Evolutionary conservation across 2,113 vertebrate genomes (phyloP), one percentile per base, ranked within the genome.

Genomic region (Bothrops jararaca): DNA sequence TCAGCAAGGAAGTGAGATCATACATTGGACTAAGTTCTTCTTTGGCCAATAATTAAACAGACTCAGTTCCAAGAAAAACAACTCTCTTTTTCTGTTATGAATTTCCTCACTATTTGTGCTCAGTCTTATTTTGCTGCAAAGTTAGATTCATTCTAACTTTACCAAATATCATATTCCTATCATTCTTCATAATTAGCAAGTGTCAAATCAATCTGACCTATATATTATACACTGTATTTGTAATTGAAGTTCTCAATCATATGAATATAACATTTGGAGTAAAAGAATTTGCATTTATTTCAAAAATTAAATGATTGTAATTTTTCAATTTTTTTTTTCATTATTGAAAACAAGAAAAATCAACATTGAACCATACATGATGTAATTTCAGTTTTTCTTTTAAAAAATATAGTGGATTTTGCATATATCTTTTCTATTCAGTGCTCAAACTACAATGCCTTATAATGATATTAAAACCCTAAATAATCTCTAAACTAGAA

Each of bases 1-100:
- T 88, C 95, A 93, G 95, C 94, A 74, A 96, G 95, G 93, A 97
- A 97, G 52, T 93, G 91, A 96, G 94, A 96, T 95, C 96, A 96
- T 91, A 90, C 52, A 15, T 0, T 53, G 26, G 85, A 22, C 88
- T 90, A 50, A 93, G 94, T 95, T 97, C 95, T 94, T 91, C 95
- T 94, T 89, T 95, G 96, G 96, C 18, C 92, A 92, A 42, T 80
- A 39, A 92, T 88, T 95, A 94, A 93, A 45, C 85, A 94, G 92
- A 48, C 9, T 92, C 85, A 29, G 9, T 92, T 94, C 87, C 60
- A 92, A 94, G 42, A 9, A 89, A 74, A 4, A 93, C 90, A 85
- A 39, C 24, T 22, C 87, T 93, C n/a, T 48, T 86, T 86, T 64
- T 85, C 56, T 26, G 26, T 89, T 42, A 3, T n/a, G 1, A 5